Evolutionary conservation across 2,797 vertebrate genomes (phyloP), one percentile per base, ranked within the genome.

Genomic region (Telmatherina bonti): DNA sequence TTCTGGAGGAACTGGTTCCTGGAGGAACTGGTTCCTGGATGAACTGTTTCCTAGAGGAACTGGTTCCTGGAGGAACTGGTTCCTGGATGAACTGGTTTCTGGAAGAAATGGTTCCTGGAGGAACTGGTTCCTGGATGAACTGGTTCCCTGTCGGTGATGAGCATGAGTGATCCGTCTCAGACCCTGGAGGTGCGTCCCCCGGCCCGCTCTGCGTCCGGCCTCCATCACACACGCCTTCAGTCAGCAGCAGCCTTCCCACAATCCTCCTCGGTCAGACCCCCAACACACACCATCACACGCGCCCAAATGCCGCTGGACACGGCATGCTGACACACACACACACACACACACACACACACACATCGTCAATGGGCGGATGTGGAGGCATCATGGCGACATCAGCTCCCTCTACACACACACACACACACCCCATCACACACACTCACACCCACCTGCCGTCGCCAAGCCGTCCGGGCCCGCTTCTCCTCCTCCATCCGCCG

Each of bases 331-430:
- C 68, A 51, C 79, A 30, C 78, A 56, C 72, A 41, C 76, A 78
- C 75, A 86, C 72, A 62, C 62, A 53, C 74, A 61, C 77, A 62
- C 71, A 53, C 75, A 41, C 68, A 51, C 79, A 30, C 77, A 55
- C 72, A 45, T 74, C 76, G 73, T 86, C 74, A 90, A 92, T 90
- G 89, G 91, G 89, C 88, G 89, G 87, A 87, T 91, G 88, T 92
- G 79, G 82, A 86, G 79, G 91, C 87, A 90, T 92, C 88, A 92
- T 92, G 91, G 91, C 91, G 88, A 88, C 85, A 89, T 78, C 82
- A 85, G 67, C 79, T 75, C 70, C 20, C 9, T 67, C 61, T 66
- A 54, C 77, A 67, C 79, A 33, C 64, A 18, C 66, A 33, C 71
- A 16, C 68, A 31, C 30, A 31, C 30, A 31, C 33, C 5, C 8